Evolutionary conservation across 2,797 vertebrate species (phyloP).

Genomic region (Morelia viridis): DNA sequence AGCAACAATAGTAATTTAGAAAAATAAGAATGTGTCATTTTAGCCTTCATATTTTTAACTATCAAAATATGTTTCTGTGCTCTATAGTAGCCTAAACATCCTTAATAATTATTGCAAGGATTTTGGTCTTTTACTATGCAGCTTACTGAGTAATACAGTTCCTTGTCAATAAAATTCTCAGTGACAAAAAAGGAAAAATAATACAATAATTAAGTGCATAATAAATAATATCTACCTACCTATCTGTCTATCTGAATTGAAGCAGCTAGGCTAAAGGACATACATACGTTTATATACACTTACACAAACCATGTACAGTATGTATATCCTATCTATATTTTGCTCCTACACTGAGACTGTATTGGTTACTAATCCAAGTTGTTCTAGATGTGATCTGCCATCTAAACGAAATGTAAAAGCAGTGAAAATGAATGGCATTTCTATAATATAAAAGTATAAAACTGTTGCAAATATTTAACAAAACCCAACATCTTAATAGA

Average conservation of each 20-base stretch:
- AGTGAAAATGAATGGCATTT: not conserved
- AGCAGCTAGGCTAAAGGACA: not conserved
- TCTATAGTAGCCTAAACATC: conserved; percentile 45
- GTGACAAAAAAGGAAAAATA: conserved; percentile 13
- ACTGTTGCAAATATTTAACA: not conserved
- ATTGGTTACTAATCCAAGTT: not conserved
- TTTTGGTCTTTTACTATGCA: conserved; percentile 54
- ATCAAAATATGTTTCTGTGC: conserved; percentile 45
- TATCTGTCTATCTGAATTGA: not conserved
- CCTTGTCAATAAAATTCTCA: conserved; percentile 45
- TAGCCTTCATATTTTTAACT: not conserved
- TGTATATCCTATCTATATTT: not conserved
- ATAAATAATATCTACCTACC: not conserved
- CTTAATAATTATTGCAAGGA: conserved; percentile 35
- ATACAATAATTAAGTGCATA: not conserved
- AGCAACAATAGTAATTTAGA: conserved; percentile 57
- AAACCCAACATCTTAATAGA: not conserved
- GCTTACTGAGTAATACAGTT: conserved; percentile 51
- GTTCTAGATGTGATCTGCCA: not conserved
- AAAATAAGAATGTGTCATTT: conserved; percentile 52
- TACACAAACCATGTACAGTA: not conserved
- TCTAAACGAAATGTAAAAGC: not conserved
- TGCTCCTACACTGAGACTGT: not conserved
- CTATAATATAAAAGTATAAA: not conserved
- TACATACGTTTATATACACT: not conserved